Base-by-base conservation (phyloP, 2,113 vertebrate species). In the Zosterops japonicus region DNA sequence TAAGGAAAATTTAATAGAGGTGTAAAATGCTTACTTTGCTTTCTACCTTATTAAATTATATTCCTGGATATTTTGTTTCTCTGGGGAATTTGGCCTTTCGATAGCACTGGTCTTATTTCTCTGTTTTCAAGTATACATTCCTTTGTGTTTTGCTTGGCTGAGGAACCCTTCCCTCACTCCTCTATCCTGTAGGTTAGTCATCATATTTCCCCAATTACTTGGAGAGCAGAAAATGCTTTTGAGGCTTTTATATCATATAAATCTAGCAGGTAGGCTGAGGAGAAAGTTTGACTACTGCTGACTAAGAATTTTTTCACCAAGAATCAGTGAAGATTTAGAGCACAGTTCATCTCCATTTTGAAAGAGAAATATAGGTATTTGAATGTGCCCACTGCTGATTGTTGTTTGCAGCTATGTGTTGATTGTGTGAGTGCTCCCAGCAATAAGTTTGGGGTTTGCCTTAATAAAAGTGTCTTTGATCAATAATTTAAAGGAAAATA, bases 11-110 rank as follows among this genome's bases (percentile, higher is more conserved):
- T 96, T 89, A 96, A 88, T 64, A 91, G 92, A 94, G 50, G 88
- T 93, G 92, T 92, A 95, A 94, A 97, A 96, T 68, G 95, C 93
- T 97, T 96, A 88, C 92, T 96, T 94, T 89, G 90, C 93, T 84
- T 91, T 93, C 82, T 94, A 89, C 35, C 50, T 90, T 95, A 95
- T 96, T 96, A 71, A 95, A 78, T 93, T 93, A 77, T 86, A 77
- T 82, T 92, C 39, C 29, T 81, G 83, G 56, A 46, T 95, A 76
- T 92, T 93, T 95, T 82, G 10, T 92, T 94, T 91, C 86, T 50
- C 50, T 3, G 2, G 74, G 65, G 76, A 69, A 90, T 91, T 92
- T 3, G 1, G 67, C 47, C 80, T 93, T 91, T 94, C 0, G 2
- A 82, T 87, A 92, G 22, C 39, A 61, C 55, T 0, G 0, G 12